Evolutionary conservation across 2,797 vertebrate species (phyloP), one percentile per base, ranked within the genome.

Genomic region (Chelidonichthys spinosus): DNA sequence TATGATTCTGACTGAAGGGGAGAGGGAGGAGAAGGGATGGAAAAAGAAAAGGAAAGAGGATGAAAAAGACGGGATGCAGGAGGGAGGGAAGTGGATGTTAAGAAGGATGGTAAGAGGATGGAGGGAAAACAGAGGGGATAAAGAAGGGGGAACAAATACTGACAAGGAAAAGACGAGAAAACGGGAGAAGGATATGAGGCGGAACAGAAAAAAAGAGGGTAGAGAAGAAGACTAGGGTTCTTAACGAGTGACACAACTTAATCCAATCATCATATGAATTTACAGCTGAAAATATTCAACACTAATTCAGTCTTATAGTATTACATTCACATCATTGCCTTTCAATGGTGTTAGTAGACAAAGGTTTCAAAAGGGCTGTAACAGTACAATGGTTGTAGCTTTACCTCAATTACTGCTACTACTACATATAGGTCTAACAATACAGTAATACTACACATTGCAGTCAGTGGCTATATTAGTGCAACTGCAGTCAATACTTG

Each of bases 261-360:
- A 87, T 81, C 68, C 75, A 63, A 35, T 71, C 71, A 74, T 73
- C 63, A 78, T 67, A 42, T 62, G 62, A 78, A 6, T 74, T 69
- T 60, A 46, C 25, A 44, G 63, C 25, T 2, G 7, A 62, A 76
- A 72, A 72, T 43, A 78, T 81, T 75, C 60, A 50, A 71, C 50
- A 62, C 40, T 63, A 63, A 79, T 72, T 85, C 59, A 35, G n/a
- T 53, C 35, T 71, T 47, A 44, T 52, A 50, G 39, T 59, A 69
- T 78, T 63, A 50, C 25, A 25, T 25, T 25, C 25, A 60, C 6
- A 42, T 79, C 54, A 62, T 6, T 59, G 43, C n/a, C 52, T 49
- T 49, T 62, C 54, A 59, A 8, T 64, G 39, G 15, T 70, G 17
- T 58, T 46, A 36, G 14, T 37, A 65, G 35, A 62, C 52, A 78